A percentile compares a stretch with the other conserved stretches of the same genome.
Conservation (phyloP, 2,797 vertebrate species). For the Anabacerthia variegaticeps region DNA sequence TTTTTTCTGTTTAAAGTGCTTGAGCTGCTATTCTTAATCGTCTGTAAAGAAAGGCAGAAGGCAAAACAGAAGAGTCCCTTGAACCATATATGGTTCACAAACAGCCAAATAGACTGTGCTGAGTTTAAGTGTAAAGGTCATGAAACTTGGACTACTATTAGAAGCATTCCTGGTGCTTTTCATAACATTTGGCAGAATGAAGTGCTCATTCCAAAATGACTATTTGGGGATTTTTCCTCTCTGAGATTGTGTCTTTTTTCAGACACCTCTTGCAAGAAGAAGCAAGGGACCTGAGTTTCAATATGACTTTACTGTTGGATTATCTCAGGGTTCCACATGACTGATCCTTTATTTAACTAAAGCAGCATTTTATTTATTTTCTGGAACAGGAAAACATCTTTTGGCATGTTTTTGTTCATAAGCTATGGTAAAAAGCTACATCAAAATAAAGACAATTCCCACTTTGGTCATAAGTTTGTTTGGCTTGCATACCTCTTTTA, state of each 20-base stretch:
- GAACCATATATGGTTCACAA: not conserved
- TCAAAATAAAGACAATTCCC: not conserved
- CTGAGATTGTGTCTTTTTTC: not conserved
- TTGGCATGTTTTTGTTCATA: not conserved
- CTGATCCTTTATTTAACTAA: not conserved
- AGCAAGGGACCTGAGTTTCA: not conserved
- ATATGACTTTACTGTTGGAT: not conserved
- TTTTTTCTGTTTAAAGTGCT: not conserved
- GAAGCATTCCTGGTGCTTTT: constrained; percentile 6
- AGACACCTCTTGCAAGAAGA: not conserved
- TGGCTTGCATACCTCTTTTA: not conserved
- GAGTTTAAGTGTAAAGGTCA: not conserved
- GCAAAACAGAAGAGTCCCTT: not conserved
- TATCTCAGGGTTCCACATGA: not conserved
- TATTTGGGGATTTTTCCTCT: not conserved
- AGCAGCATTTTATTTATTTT: not conserved
- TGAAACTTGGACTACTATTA: not conserved
- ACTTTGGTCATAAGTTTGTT: not conserved
- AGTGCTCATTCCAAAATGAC: not conserved
- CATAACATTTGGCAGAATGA: not conserved
- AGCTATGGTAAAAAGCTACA: not conserved
- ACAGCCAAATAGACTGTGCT: not conserved
- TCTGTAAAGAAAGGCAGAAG: not conserved
- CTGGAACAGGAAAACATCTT: not conserved
- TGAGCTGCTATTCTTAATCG: not conserved